These are phyloP conservation scores for Rhinopithecus roxellana DNA, from an alignment of 2,113 vertebrate species.

Conservation along the genomic window DNA sequence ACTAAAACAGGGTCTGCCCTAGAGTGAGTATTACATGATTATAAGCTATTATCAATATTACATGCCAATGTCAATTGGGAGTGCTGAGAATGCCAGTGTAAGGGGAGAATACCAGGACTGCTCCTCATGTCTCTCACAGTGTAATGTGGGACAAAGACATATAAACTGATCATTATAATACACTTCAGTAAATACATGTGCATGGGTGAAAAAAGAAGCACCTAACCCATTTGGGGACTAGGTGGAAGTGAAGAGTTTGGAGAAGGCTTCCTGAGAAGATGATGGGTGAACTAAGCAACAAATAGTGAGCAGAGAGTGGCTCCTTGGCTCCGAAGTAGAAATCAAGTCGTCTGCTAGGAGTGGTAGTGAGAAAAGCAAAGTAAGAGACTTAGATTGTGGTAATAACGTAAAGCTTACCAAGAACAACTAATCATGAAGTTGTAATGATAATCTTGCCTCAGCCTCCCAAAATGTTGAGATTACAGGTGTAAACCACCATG, in stretches of 20 bases:
- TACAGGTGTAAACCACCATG: too few relatives aligned
- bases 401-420: background rate
- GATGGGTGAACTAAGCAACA: background rate
- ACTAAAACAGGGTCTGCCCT: background rate
- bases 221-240: background rate
- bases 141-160: background rate
- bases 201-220: background rate
- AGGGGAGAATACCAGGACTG: background rate
- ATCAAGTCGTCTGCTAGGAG: background rate
- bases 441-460: too few relatives aligned
- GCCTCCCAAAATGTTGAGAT: too few relatives aligned
- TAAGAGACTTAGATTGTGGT: background rate
- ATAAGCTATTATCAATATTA: background rate
- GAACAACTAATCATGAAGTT: background rate
- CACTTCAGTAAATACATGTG: background rate
- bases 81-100: background rate
- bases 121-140: background rate
- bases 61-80: background rate
- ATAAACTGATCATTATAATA: background rate
- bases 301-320: background rate
- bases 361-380: background rate
- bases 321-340: background rate
- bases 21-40: background rate
- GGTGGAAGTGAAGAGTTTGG: background rate
- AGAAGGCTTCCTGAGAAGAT: background rate